These are phyloP conservation scores for Pinctada fucata DNA, from an alignment of 2,888 invertebrate genomes.

Conservation along the genomic window DNA sequence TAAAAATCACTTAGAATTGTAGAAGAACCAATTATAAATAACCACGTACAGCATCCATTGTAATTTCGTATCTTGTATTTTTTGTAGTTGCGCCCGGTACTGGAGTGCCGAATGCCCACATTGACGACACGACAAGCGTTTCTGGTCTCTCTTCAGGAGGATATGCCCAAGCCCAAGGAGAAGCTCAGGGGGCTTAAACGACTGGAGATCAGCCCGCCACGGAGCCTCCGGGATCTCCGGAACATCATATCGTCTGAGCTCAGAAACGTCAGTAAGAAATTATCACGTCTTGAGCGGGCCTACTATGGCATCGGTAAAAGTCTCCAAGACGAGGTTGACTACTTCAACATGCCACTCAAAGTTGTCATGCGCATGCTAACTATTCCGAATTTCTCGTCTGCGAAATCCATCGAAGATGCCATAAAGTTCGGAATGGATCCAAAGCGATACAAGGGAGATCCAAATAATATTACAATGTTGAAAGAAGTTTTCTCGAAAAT, in stretches of 20 bases:
- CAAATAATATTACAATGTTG: constrained; percentile 54
- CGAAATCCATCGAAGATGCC: constrained; percentile 60
- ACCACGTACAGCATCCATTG: background rate
- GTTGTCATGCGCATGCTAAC: constrained; percentile 59
- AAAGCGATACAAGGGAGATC: constrained; percentile 59
- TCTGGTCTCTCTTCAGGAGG: constrained; percentile 49
- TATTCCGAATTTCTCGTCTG: constrained; percentile 59
- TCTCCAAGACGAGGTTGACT: constrained; percentile 59
- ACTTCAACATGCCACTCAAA: constrained; percentile 58
- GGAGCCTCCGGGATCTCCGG: constrained; percentile 59
- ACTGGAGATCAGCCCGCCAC: constrained; percentile 56
- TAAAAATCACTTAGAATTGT: background rate
- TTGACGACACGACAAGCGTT: constrained; percentile 61
- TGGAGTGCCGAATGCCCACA: constrained; percentile 69
- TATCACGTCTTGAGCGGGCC: constrained; percentile 61
- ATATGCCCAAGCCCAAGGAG: constrained; percentile 41
- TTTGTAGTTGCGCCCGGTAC: constrained; percentile 63
- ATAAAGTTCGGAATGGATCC: constrained; percentile 57
- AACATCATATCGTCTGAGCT: constrained; percentile 55
- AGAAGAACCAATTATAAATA: background rate
- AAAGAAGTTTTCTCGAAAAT: constrained; percentile 65
- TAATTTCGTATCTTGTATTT: background rate
- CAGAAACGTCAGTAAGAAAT: constrained; percentile 53
- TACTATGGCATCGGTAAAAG: constrained; percentile 66
- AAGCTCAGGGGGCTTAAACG: constrained; percentile 44